Evolutionary conservation across 2,888 invertebrate genomes (phyloP), one percentile per base, ranked within the genome.

Genomic region (Empis stercorea): DNA sequence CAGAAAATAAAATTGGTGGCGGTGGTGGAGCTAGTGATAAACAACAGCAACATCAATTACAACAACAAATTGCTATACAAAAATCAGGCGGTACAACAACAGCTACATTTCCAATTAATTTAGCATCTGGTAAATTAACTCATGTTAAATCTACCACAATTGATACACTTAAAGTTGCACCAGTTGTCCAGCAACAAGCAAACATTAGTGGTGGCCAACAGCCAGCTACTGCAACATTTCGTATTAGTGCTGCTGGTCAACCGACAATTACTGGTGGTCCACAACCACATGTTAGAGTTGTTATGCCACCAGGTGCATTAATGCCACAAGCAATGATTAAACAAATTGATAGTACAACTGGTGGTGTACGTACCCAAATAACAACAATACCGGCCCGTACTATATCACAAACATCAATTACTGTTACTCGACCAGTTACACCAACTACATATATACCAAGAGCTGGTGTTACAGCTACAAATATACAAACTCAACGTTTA

Each of bases 241-340:
- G 66, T 3, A 58, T 48, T 14, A 48, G 47, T 30, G 46, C 39
- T 61, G 45, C 36, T 10, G 30, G 43, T 2, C 43, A 42, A 13
- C 39, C 45, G 13, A 44, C 63, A 2, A 56, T 58, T 14, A 62
- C 63, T 54, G 65, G 66, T 0, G 65, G 66, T 0, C 66, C 64
- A 45, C 62, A 67, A 3, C 64, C 67, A 1, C 67, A 67, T 47
- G 62, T 67, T 20, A 61, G 67, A 7, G 66, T 68, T 30, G 64
- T 68, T 3, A 63, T 67, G 56, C 64, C 66, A 39, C 54, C 62
- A 23, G 63, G 63, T 6, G 57, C 66, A 15, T 60, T 74, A 46
- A 66, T 73, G 56, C 69, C 72, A 15, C 72, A 70, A 56, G 63
- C 70, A n/a, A 71, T 75, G 59, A 66, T 76, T 11, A 76, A 75